phyloP scores from a whole-genome alignment of 2,888 invertebrate genomes.

The Melanotus villosus region DNA sequence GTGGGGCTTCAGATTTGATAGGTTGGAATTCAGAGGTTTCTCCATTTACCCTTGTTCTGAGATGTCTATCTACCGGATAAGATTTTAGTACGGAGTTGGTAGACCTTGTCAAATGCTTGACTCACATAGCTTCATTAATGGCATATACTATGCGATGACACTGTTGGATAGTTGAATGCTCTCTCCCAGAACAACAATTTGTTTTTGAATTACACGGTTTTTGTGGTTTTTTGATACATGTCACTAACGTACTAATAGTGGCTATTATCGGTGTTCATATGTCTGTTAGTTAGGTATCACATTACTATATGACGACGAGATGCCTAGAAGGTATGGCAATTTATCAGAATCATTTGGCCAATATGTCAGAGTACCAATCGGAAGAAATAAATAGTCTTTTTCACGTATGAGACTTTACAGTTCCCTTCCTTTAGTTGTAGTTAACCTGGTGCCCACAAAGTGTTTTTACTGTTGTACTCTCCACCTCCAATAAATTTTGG shows the following conservation, averaged over 20 bases:
- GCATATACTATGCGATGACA: too few relatives aligned
- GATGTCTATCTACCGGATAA: too few relatives aligned
- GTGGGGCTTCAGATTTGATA: too few relatives aligned
- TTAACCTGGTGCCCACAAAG: conserved; percentile 48
- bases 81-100: too few relatives aligned
- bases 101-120: not conserved
- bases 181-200: not conserved
- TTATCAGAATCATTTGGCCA: conserved; percentile 52
- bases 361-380: conserved; percentile 24
- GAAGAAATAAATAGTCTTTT: conserved; percentile 23
- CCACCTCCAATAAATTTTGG: conserved; percentile 49
- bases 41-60: too few relatives aligned
- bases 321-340: conserved; percentile 45
- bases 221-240: not conserved
- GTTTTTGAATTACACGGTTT: not conserved
- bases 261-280: conserved; percentile 9
- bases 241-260: not conserved
- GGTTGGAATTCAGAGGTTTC: too few relatives aligned
- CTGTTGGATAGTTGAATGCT: too few relatives aligned
- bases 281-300: conserved; percentile 34
- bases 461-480: conserved; percentile 52
- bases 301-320: conserved; percentile 48
- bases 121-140: not conserved
- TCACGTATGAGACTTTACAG: not conserved
- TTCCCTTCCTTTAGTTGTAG: not conserved